These are phyloP conservation scores for Rhamphomyia laevipes DNA, from an alignment of 2,888 invertebrate species.

Conservation along the genomic window DNA sequence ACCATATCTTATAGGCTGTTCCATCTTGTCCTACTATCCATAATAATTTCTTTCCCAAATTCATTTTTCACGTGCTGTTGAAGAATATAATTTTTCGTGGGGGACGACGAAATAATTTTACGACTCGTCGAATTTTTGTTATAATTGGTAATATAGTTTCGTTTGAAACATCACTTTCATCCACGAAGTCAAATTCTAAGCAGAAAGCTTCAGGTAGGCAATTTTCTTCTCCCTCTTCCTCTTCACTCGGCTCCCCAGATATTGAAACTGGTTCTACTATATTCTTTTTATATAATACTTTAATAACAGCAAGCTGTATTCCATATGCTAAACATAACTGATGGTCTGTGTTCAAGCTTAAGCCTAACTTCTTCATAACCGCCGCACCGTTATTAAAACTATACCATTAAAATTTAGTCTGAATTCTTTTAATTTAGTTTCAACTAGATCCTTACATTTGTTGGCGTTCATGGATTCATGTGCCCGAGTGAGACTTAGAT, in stretches of 20 bases:
- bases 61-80: not conserved
- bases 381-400: not conserved
- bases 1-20: not conserved
- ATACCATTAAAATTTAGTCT: not conserved
- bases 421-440: not conserved
- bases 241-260: not conserved
- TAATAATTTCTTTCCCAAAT: conserved; percentile 1
- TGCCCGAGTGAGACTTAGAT: not conserved
- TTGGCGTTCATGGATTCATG: not conserved
- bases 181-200: not conserved
- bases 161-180: not conserved
- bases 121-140: not conserved
- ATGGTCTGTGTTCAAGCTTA: not conserved
- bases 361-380: not conserved
- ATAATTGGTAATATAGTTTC: not conserved
- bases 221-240: not conserved
- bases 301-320: not conserved
- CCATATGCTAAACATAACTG: not conserved
- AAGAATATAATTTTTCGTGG: not conserved
- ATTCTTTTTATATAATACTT: not conserved
- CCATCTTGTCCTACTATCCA: not conserved
- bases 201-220: not conserved
- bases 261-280: not conserved
- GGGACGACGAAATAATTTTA: not conserved
- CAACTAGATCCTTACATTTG: not conserved